These are phyloP conservation scores for Ridgeia piscesae DNA, from an alignment of 1,140 invertebrate genomes.

Conservation along the genomic window DNA sequence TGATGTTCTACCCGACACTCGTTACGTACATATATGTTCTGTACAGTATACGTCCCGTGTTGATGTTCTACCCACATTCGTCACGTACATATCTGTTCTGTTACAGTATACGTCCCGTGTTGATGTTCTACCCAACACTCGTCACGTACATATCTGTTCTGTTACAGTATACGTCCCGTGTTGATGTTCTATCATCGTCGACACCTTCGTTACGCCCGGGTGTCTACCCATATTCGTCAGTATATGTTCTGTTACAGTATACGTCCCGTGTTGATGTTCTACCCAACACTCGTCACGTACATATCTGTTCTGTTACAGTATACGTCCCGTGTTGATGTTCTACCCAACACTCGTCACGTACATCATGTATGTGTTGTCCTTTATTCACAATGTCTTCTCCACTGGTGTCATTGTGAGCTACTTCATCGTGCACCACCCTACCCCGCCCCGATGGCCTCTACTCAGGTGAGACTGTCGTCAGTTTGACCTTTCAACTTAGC, in stretches of 20 bases:
- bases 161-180: too few relatives aligned
- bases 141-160: too few relatives aligned
- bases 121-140: too few relatives aligned
- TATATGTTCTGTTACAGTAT: not conserved
- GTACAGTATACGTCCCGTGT: too few relatives aligned
- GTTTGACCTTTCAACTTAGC: not conserved
- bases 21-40: not conserved
- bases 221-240: too few relatives aligned
- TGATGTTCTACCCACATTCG: too few relatives aligned
- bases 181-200: too few relatives aligned
- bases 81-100: too few relatives aligned
- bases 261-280: not conserved
- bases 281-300: not conserved
- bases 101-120: too few relatives aligned
- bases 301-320: not conserved
- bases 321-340: not conserved
- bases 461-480: not conserved
- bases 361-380: not conserved
- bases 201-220: too few relatives aligned
- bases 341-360: not conserved
- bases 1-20: not conserved
- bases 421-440: constrained; percentile 17
- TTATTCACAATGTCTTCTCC: constrained; percentile 19
- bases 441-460: too few relatives aligned
- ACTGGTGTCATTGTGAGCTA: not conserved